Conservation (phyloP, 2,113 vertebrate species). For the Apeltes quadracus region DNA sequence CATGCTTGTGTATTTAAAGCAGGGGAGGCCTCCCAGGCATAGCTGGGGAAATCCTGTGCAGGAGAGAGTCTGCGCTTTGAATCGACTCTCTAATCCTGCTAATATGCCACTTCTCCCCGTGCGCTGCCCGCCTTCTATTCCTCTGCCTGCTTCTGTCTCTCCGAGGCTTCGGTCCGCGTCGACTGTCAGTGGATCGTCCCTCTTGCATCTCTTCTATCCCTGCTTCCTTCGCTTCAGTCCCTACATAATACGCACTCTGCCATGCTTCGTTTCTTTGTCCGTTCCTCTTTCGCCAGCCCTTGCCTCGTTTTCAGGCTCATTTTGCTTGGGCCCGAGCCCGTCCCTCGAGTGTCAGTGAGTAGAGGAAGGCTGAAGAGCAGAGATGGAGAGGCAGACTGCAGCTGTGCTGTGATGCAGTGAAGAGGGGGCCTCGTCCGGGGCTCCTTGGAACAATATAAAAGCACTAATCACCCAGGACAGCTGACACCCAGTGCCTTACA, state of each 20-base stretch:
- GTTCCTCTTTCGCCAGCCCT: constrained; percentile 20
- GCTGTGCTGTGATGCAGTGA: constrained; percentile 70
- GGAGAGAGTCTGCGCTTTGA: constrained; percentile 50
- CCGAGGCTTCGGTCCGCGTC: constrained; percentile 8
- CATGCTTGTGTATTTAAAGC: constrained; percentile 68
- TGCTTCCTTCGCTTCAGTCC: constrained; percentile 14
- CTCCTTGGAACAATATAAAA: constrained; percentile 80
- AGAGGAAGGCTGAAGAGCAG: constrained; percentile 60
- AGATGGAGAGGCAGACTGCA: constrained; percentile 75
- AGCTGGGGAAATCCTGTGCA: constrained; percentile 67
- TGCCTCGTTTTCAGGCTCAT: constrained; percentile 23
- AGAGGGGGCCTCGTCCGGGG: constrained; percentile 73
- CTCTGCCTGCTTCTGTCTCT: constrained; percentile 9
- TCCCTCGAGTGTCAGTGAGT: constrained; percentile 48
- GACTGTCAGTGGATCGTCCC: constrained; percentile 26
- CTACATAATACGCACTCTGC: not conserved
- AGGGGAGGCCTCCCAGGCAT: constrained; percentile 57
- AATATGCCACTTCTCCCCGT: constrained; percentile 55
- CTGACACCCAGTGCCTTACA: constrained; percentile 74
- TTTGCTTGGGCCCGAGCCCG: constrained; percentile 26
- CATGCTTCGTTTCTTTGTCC: constrained; percentile 14
- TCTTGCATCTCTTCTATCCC: constrained; percentile 11
- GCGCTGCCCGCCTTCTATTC: constrained; percentile 16
- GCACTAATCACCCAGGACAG: constrained; percentile 80
- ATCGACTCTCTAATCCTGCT: constrained; percentile 68